phyloP scores from a whole-genome alignment of 2,113 vertebrate genomes.

The Lophochroa leadbeateri region DNA sequence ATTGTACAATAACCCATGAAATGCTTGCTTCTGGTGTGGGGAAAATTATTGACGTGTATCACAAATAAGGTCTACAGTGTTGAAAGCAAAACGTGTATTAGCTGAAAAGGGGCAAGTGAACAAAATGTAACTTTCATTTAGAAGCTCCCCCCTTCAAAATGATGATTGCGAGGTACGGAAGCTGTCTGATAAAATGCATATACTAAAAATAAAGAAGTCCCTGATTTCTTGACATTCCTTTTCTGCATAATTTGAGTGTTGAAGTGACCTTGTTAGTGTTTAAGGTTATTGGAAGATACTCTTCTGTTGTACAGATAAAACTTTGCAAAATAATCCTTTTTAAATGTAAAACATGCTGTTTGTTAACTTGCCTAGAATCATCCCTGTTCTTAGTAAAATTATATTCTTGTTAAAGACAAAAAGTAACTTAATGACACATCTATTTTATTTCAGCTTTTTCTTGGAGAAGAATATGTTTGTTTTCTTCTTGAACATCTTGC shows the following conservation, averaged over 20 bases:
- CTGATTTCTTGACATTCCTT: background rate
- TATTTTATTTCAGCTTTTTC: slow-evolving; percentile 86
- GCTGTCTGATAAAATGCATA: background rate
- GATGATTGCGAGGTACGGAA: background rate
- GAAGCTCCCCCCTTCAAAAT: background rate
- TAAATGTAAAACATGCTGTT: background rate
- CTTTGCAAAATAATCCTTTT: background rate
- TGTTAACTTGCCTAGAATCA: background rate
- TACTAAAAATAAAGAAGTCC: background rate
- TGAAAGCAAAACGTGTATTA: background rate
- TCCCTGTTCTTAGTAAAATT: background rate
- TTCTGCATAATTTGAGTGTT: background rate
- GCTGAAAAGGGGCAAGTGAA: background rate
- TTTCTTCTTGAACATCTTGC: slow-evolving; percentile 97
- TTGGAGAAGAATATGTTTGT: slow-evolving; percentile 99
- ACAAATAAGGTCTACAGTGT: background rate
- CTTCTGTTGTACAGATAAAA: background rate
- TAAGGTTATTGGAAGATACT: background rate
- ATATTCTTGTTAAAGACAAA: background rate
- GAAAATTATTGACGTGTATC: background rate
- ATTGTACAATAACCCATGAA: background rate
- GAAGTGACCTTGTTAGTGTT: background rate
- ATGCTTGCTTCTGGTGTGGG: background rate
- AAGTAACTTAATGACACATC: background rate
- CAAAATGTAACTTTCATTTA: background rate